Percentiles rank a stretch among this genome's conserved stretches.
Evolutionary conservation across 2,113 vertebrate species (phyloP).

Genomic region (Hippoglossus stenolepis): DNA sequence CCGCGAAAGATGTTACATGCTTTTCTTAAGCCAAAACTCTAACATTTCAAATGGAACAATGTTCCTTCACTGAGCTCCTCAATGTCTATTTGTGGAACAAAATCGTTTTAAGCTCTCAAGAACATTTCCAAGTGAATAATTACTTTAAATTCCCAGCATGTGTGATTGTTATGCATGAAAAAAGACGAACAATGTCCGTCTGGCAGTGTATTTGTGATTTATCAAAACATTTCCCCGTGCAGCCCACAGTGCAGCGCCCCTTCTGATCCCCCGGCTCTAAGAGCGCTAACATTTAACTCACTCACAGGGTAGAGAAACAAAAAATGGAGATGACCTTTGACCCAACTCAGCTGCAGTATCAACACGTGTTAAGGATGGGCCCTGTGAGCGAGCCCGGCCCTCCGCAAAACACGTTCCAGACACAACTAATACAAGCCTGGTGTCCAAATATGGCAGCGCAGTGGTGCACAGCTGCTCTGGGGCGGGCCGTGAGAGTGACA

Average conservation of each 20-base stretch:
- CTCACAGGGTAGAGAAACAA: background rate
- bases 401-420: constrained; percentile 42
- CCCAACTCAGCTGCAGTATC: constrained; percentile 38
- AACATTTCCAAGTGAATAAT: background rate
- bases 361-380: constrained; percentile 38
- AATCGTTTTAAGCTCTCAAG: background rate
- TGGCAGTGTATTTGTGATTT: constrained; percentile 30
- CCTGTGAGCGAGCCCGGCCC: constrained; percentile 29
- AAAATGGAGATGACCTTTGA: constrained; percentile 43
- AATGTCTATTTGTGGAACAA: background rate
- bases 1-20: too few relatives aligned
- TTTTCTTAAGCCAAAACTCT: too few relatives aligned
- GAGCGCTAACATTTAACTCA: constrained; percentile 22
- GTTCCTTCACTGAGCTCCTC: too few relatives aligned
- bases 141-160: background rate
- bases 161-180: background rate
- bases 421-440: constrained; percentile 19
- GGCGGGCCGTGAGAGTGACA: constrained; percentile 4
- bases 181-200: background rate
- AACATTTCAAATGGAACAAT: too few relatives aligned
- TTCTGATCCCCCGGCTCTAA: background rate
- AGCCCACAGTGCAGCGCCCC: background rate
- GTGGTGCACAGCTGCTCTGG: constrained; percentile 25
- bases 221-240: background rate
- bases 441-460: constrained; percentile 42